Base-by-base conservation (phyloP, 2,888 invertebrate genomes). In the Horisme vitalbata region DNA sequence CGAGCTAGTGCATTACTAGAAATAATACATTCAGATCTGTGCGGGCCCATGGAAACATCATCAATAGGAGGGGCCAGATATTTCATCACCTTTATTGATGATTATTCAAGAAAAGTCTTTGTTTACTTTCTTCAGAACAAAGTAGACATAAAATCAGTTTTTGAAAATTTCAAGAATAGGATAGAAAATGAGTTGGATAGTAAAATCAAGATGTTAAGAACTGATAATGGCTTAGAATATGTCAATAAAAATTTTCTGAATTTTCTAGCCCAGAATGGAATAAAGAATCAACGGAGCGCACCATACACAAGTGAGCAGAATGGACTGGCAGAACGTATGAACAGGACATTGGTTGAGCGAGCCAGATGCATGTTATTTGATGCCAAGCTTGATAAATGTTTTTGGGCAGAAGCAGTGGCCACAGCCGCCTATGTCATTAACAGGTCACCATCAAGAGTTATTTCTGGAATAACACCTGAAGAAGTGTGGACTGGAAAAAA, bases 251-350 rank as follows among this genome's bases (percentile, higher is more conserved):
- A 4, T 52, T n/a, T 61, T 33, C 28, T 41, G 20, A 44, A 37
- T 8, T 49, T 41, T 27, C 24, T 59, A 15, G 5, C 3, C 15
- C n/a, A n/a, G n/a, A n/a, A n/a, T n/a, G n/a, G n/a, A n/a, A n/a
- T n/a, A n/a, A n/a, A n/a, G n/a, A n/a, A 15, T 15, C 15, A 10
- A 35, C 4, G n/a, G 26, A 36, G 4, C 18, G 53, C 57, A 1
- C 57, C 72, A 0, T 63, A 71, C 28, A 66, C 63, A 2, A 69
- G 70, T 0, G 56, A 74, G 37, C 66, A 70, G 24, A 78, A 75
- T 54, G 76, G 71, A 0, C 11, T 64, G 0, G 60, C 71, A 1
- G 75, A 78, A 39, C 30, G 71, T 3, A 55, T 57, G 53, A 61
- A 63, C 32, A 41, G 60, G 7, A 61, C 59, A 1, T 14, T 60